These are phyloP conservation scores for Noctua comes DNA, from an alignment of 2,888 invertebrate species.

Conservation along the genomic window DNA sequence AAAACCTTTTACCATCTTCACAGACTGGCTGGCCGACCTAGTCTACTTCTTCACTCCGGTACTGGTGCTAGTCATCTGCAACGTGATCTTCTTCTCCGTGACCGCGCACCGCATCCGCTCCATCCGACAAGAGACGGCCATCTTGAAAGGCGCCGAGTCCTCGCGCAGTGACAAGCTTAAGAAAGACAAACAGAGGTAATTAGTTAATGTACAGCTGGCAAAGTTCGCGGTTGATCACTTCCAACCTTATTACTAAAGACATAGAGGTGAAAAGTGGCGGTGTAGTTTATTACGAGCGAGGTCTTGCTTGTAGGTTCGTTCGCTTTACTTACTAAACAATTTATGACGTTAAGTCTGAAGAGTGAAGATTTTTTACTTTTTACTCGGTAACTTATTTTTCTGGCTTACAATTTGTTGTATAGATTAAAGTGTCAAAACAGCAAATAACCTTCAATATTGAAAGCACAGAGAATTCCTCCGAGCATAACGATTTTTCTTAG, in stretches of 20 bases:
- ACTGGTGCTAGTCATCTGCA: slow-evolving; percentile 91
- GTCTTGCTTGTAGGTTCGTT: background rate
- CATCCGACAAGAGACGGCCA: slow-evolving; percentile 92
- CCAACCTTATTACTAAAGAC: background rate
- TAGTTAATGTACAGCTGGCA: background rate
- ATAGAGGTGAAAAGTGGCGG: background rate
- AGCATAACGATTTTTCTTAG: background rate
- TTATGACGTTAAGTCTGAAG: background rate
- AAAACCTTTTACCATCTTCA: background rate
- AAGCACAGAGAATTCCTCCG: background rate
- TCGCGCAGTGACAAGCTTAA: slow-evolving; percentile 90
- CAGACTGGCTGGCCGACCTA: slow-evolving; percentile 90
- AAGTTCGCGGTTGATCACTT: background rate
- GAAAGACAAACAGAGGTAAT: slow-evolving; percentile 91
- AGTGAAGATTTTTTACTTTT: background rate
- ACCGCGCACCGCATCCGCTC: slow-evolving; percentile 92
- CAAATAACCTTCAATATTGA: background rate
- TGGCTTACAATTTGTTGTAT: background rate
- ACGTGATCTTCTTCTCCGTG: slow-evolving; percentile 92
- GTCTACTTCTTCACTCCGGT: slow-evolving; percentile 94
- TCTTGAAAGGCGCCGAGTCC: slow-evolving; percentile 92
- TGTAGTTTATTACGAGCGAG: slow-evolving; percentile 13
- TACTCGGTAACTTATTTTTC: background rate
- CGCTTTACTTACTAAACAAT: slow-evolving; percentile 5
- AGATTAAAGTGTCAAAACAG: background rate